Percentiles rank a stretch among this genome's conserved stretches.
Evolutionary conservation across 2,797 vertebrate species (phyloP).

Genomic region (Rhynchotus rufescens): DNA sequence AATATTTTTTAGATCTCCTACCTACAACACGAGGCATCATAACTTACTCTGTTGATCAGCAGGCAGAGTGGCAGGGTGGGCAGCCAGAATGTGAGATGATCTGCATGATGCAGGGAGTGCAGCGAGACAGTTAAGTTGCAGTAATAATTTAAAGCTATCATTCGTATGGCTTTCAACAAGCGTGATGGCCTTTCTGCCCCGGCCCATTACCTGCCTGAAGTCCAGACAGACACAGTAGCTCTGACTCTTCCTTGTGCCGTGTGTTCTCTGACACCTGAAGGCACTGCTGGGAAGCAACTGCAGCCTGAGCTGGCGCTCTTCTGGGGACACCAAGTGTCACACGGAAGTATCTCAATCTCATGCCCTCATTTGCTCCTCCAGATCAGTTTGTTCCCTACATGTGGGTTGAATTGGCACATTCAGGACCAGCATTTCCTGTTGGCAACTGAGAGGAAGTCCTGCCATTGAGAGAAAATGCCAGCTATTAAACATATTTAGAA

Average conservation of each 20-base stretch:
- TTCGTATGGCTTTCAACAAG: neutral
- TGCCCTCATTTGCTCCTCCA: neutral
- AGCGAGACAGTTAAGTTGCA: neutral
- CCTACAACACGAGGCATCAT: neutral
- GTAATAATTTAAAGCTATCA: neutral
- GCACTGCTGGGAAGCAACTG: neutral
- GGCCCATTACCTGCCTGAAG: neutral
- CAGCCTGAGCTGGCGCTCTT: neutral
- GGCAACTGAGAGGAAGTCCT: constrained; percentile 44
- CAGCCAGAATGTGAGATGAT: neutral
- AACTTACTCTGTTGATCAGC: neutral
- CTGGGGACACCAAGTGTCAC: neutral
- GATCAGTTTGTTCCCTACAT: neutral
- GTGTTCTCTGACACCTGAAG: neutral
- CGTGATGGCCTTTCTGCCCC: neutral
- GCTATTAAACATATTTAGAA: constrained; percentile 46
- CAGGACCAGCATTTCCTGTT: constrained; percentile 56
- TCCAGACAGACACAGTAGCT: neutral
- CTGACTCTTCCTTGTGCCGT: neutral
- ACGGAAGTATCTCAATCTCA: neutral
- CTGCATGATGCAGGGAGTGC: neutral
- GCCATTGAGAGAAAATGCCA: constrained; percentile 33
- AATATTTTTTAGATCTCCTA: neutral
- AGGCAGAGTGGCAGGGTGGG: neutral
- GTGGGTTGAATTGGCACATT: constrained; percentile 43